Evolutionary conservation across 2,888 invertebrate species (phyloP).

Genomic region (Hirtodrosophila trivittata): DNA sequence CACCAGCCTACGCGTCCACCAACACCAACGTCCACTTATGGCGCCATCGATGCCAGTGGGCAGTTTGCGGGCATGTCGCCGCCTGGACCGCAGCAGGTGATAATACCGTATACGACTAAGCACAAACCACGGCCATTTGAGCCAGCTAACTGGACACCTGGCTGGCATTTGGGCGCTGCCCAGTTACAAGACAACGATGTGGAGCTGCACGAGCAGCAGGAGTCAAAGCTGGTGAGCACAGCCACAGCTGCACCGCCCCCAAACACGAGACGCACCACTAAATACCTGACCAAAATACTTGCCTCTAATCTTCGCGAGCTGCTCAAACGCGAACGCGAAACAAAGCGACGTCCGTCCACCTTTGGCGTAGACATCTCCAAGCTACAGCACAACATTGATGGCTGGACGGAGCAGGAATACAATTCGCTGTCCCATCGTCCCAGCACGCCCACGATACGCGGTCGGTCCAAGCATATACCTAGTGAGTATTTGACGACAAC

Average conservation of each 20-base stretch:
- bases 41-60: constrained; percentile 82
- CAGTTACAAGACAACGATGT: constrained; percentile 70
- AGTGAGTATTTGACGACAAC: constrained; percentile 89
- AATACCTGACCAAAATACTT: constrained; percentile 82
- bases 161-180: constrained; percentile 27
- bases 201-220: constrained; percentile 85
- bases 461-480: constrained; percentile 90
- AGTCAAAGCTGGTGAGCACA: constrained; percentile 83
- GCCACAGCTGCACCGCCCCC: constrained; percentile 76
- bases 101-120: constrained; percentile 91
- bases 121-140: constrained; percentile 86
- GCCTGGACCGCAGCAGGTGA: constrained; percentile 87
- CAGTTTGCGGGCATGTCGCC: constrained; percentile 81
- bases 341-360: constrained; percentile 54
- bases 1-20: constrained; percentile 60
- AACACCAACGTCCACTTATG: constrained; percentile 82
- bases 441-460: constrained; percentile 86
- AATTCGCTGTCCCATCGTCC: constrained; percentile 85
- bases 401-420: constrained; percentile 92
- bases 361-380: constrained; percentile 87
- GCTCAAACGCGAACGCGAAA: constrained; percentile 83
- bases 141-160: constrained; percentile 68
- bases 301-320: constrained; percentile 85
- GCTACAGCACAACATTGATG: constrained; percentile 92
- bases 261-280: constrained; percentile 79